A percentile compares a stretch with the other conserved stretches of the same genome.
These are phyloP conservation scores for Cryptotis parvus DNA, from an alignment of 2,113 vertebrate species.

Conservation along the genomic window DNA sequence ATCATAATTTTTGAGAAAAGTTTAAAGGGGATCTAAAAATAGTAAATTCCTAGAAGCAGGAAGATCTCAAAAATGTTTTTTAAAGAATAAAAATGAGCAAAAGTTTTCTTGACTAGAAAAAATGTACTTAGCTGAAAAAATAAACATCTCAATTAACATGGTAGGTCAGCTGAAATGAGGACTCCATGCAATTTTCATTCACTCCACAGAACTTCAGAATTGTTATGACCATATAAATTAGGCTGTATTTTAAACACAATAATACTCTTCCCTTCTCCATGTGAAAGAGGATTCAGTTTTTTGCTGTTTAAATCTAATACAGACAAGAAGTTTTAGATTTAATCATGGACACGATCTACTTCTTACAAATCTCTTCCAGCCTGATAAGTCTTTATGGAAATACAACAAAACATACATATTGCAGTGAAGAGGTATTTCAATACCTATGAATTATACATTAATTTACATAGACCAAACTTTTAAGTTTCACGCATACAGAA, in stretches of 20 bases:
- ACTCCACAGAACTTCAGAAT: constrained; percentile 72
- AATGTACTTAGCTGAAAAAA: constrained; percentile 67
- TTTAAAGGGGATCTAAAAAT: constrained; percentile 33
- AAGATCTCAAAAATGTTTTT: background rate
- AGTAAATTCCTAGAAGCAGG: constrained; percentile 54
- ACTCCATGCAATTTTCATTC: constrained; percentile 74
- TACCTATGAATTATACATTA: constrained; percentile 68
- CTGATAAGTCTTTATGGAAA: constrained; percentile 62
- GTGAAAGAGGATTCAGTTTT: constrained; percentile 56
- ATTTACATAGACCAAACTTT: constrained; percentile 43
- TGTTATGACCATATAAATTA: constrained; percentile 74
- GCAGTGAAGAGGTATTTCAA: constrained; percentile 50
- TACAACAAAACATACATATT: constrained; percentile 5
- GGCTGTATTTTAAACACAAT: constrained; percentile 60
- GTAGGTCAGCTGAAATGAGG: constrained; percentile 82
- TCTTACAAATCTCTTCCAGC: constrained; percentile 40
- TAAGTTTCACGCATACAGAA: background rate
- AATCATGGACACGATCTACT: constrained; percentile 22
- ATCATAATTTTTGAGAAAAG: constrained; percentile 30
- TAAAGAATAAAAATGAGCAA: constrained; percentile 17
- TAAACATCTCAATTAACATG: constrained; percentile 78
- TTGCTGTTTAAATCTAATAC: constrained; percentile 24
- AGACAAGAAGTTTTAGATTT: constrained; percentile 30
- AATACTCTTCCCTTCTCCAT: constrained; percentile 72
- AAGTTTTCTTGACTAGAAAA: constrained; percentile 69